A percentile compares a stretch with the other conserved stretches of the same genome.
These are phyloP conservation scores for Danio jaintianensis DNA, from an alignment of 2,797 vertebrate species.

Conservation along the genomic window DNA sequence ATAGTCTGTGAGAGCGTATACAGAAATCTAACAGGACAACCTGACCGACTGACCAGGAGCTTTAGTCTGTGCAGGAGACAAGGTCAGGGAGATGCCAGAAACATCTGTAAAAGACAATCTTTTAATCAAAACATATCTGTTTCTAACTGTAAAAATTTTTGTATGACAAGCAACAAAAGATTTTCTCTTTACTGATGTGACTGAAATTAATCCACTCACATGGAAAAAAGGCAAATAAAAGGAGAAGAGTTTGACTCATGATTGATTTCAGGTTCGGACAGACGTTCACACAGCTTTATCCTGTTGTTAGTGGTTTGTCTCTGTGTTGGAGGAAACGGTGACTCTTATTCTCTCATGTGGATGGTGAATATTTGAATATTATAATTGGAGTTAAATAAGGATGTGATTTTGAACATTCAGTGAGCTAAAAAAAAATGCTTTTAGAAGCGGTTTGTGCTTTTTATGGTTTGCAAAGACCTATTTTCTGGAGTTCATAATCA, in stretches of 20 bases:
- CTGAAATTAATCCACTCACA: constrained; percentile 32
- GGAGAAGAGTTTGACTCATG: constrained; percentile 36
- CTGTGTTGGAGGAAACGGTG: neutral
- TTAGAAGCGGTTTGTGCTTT: neutral
- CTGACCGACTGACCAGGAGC: constrained; percentile 47
- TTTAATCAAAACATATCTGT: constrained; percentile 1
- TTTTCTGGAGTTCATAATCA: neutral
- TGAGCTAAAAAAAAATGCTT: neutral
- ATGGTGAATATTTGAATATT: constrained; percentile 13
- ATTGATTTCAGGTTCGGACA: neutral
- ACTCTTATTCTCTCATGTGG: neutral
- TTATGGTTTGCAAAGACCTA: neutral
- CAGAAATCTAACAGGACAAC: constrained; percentile 58
- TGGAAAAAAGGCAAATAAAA: constrained; percentile 33
- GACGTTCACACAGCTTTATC: neutral
- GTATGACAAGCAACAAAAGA: neutral
- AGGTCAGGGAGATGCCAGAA: constrained; percentile 51
- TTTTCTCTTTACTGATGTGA: neutral
- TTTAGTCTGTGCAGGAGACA: constrained; percentile 51
- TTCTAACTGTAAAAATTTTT: neutral
- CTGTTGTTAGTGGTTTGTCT: neutral
- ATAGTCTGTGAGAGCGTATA: constrained; percentile 46
- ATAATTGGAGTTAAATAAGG: neutral
- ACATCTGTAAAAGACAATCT: constrained; percentile 46
- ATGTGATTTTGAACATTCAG: neutral